phyloP scores from a whole-genome alignment of 2,797 vertebrate species.

The Sparus aurata region DNA sequence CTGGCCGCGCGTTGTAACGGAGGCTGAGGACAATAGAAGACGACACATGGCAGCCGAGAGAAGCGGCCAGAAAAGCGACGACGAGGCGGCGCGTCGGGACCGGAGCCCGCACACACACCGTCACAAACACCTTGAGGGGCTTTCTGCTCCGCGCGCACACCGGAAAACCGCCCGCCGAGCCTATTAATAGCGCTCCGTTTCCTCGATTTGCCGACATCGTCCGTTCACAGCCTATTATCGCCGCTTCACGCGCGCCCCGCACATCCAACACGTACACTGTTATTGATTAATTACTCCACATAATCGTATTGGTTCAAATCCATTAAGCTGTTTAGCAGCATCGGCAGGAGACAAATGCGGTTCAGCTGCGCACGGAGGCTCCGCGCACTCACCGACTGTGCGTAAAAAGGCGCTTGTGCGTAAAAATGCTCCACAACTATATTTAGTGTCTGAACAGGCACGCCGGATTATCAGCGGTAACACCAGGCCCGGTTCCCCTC shows the following conservation, averaged over 20 bases:
- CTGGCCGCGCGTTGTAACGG: slow-evolving; percentile 70
- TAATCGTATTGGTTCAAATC: slow-evolving; percentile 70
- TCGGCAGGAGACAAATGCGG: slow-evolving; percentile 20
- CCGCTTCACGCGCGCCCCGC: slow-evolving; percentile 4
- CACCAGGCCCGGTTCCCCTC: slow-evolving; percentile 12
- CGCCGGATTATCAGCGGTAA: slow-evolving; percentile 32
- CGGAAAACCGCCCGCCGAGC: slow-evolving; percentile 46
- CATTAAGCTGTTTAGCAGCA: slow-evolving; percentile 72
- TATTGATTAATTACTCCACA: slow-evolving; percentile 70
- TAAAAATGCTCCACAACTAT: slow-evolving; percentile 62
- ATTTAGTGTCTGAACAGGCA: slow-evolving; percentile 50
- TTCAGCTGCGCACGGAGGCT: not conserved
- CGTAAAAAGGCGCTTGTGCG: slow-evolving; percentile 68
- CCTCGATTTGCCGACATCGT: slow-evolving; percentile 42
- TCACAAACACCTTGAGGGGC: not conserved
- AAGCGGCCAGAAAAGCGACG: slow-evolving; percentile 15
- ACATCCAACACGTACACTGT: slow-evolving; percentile 8
- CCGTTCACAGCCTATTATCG: slow-evolving; percentile 5
- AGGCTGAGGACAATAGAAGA: slow-evolving; percentile 83
- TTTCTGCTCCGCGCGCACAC: not conserved
- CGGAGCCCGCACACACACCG: not conserved
- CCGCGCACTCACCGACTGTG: slow-evolving; percentile 26
- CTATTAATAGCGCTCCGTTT: slow-evolving; percentile 44
- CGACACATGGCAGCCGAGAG: slow-evolving; percentile 78
- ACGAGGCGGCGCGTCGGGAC: not conserved